phyloP scores from a whole-genome alignment of 2,113 vertebrate species.

The Prietella phreatophila region DNA sequence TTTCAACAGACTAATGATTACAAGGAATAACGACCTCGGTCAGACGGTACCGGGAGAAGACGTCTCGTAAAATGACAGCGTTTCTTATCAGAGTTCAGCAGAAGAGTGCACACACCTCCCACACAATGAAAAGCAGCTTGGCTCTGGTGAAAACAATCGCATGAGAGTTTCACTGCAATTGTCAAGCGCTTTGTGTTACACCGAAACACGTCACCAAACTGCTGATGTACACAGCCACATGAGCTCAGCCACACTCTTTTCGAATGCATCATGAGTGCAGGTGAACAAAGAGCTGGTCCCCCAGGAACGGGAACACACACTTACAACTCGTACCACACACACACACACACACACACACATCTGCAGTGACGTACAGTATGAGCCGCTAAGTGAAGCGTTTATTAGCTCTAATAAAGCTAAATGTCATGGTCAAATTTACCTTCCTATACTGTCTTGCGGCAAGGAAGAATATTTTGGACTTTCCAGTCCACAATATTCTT shows the following conservation, averaged over 20 bases:
- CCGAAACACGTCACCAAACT: not conserved
- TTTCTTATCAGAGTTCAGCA: slow-evolving; percentile 64
- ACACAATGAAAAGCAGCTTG: slow-evolving; percentile 51
- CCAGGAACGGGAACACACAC: not conserved
- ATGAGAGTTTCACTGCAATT: slow-evolving; percentile 35
- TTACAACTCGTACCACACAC: not conserved
- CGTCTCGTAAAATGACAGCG: slow-evolving; percentile 52
- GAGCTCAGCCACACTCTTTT: not conserved
- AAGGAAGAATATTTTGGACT: not conserved
- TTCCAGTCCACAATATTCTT: too few species aligned
- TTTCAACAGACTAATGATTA: slow-evolving; percentile 12
- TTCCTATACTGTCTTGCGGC: not conserved
- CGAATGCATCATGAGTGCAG: not conserved
- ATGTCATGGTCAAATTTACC: too few species aligned
- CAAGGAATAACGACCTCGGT: slow-evolving; percentile 22
- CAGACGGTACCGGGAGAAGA: slow-evolving; percentile 45
- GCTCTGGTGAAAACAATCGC: slow-evolving; percentile 60
- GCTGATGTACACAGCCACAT: not conserved
- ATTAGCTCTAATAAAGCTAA: not conserved
- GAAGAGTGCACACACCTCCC: slow-evolving; percentile 55
- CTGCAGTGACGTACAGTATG: not conserved
- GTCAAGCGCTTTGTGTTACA: not conserved
- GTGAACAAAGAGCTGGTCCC: not conserved
- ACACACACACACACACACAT: not conserved
- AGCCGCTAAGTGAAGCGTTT: not conserved